These are phyloP conservation scores for Eilema griseolum DNA, from an alignment of 2,888 invertebrate genomes.

Conservation along the genomic window DNA sequence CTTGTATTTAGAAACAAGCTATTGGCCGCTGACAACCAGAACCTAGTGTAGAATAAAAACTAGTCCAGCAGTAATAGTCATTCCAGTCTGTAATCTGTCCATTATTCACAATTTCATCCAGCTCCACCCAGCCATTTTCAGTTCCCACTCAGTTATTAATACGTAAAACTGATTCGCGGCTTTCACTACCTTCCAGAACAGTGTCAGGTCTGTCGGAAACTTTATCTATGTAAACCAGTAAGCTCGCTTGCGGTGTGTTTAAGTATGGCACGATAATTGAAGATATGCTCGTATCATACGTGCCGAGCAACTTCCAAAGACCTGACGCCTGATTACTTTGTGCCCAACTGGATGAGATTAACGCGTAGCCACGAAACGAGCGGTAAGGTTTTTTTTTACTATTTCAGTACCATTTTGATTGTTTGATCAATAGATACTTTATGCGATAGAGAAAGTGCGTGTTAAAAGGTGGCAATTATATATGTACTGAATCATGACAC, in stretches of 20 bases:
- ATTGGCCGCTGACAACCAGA: no score
- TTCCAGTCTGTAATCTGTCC: no score
- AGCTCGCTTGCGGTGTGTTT: slow-evolving; percentile 78
- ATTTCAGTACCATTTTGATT: neutral
- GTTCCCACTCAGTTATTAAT: no score
- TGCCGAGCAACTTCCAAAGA: slow-evolving; percentile 67
- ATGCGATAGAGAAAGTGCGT: neutral
- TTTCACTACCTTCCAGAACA: neutral
- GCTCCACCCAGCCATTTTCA: no score
- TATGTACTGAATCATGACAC: neutral
- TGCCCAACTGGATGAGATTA: slow-evolving; percentile 59
- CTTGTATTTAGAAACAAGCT: no score
- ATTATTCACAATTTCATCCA: no score
- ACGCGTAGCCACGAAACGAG: slow-evolving; percentile 46
- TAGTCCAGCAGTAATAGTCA: no score
- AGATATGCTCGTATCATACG: slow-evolving; percentile 82
- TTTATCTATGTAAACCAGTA: slow-evolving; percentile 68
- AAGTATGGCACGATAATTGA: slow-evolving; percentile 87
- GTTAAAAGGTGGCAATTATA: neutral
- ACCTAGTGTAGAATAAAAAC: no score
- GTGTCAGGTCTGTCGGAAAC: slow-evolving; percentile 10
- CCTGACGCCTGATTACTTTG: slow-evolving; percentile 77
- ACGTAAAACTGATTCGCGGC: neutral
- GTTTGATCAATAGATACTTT: neutral
- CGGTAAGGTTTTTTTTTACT: slow-evolving; percentile 4